phyloP scores from a whole-genome alignment of 2,797 vertebrate species.

The Xenops minutus region DNA sequence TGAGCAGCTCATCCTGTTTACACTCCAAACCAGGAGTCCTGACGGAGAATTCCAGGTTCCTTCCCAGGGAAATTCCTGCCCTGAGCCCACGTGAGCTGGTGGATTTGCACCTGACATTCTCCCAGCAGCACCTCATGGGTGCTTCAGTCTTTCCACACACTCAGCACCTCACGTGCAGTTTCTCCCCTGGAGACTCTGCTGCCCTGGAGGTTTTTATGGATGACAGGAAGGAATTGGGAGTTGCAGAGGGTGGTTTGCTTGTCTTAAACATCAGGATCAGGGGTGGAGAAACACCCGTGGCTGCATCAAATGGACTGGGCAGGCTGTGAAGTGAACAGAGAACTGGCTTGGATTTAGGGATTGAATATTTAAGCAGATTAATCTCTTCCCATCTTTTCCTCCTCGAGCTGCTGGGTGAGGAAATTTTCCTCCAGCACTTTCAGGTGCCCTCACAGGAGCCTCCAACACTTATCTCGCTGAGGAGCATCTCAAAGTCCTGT shows the following conservation, averaged over 20 bases:
- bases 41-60: background rate
- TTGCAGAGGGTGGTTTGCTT: rapidly evolving
- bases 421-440: background rate
- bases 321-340: background rate
- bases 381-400: background rate
- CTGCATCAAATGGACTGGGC: background rate
- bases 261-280: too few relatives aligned
- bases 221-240: background rate
- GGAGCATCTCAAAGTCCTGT: background rate
- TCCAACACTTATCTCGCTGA: background rate
- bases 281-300: background rate
- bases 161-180: rapidly evolving
- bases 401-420: background rate
- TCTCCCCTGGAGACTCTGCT: rapidly evolving
- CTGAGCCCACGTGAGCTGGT: background rate
- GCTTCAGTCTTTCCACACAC: background rate
- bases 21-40: background rate
- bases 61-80: background rate
- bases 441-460: background rate
- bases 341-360: background rate
- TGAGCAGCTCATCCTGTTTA: background rate
- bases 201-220: background rate
- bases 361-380: background rate
- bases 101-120: background rate
- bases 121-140: background rate